Conservation (phyloP, 2,888 invertebrate species). For the Heliconius ethilla region DNA sequence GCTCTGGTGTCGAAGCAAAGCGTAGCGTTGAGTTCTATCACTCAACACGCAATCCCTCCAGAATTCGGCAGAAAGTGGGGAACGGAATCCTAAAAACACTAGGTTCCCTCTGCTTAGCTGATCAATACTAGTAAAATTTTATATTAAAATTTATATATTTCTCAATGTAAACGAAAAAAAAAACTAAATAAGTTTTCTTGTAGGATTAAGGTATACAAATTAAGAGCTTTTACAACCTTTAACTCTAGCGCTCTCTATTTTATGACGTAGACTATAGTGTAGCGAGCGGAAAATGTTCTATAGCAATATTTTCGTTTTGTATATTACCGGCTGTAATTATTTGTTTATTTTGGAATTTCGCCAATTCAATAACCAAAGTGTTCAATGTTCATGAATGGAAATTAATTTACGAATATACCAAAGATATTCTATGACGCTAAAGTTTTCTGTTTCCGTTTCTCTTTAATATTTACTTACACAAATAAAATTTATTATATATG, state of each 20-base stretch:
- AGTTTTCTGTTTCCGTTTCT: not conserved
- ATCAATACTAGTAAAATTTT: not conserved
- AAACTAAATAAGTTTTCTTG: not conserved
- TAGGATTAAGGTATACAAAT: not conserved
- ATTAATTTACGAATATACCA: not conserved
- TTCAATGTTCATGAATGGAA: conserved; percentile 27
- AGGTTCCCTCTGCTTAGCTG: too few species aligned
- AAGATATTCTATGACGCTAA: not conserved
- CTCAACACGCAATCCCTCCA: too few species aligned
- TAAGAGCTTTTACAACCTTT: conserved; percentile 18
- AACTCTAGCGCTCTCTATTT: conserved; percentile 15
- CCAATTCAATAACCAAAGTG: conserved; percentile 8
- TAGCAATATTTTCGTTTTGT: conserved; percentile 26
- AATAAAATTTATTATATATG: not conserved
- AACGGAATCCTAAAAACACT: too few species aligned
- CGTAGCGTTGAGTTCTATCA: too few species aligned
- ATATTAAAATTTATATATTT: not conserved
- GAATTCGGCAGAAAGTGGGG: too few species aligned
- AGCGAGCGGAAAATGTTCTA: not conserved
- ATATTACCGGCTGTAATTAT: conserved; percentile 17
- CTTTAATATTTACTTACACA: not conserved
- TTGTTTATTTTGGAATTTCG: conserved; percentile 30
- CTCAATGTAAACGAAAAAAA: not conserved
- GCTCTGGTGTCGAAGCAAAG: too few species aligned
- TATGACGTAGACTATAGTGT: conserved; percentile 14